These are phyloP conservation scores for Chaetoderma sp. DNA, from an alignment of 2,888 invertebrate species.

Conservation along the genomic window DNA sequence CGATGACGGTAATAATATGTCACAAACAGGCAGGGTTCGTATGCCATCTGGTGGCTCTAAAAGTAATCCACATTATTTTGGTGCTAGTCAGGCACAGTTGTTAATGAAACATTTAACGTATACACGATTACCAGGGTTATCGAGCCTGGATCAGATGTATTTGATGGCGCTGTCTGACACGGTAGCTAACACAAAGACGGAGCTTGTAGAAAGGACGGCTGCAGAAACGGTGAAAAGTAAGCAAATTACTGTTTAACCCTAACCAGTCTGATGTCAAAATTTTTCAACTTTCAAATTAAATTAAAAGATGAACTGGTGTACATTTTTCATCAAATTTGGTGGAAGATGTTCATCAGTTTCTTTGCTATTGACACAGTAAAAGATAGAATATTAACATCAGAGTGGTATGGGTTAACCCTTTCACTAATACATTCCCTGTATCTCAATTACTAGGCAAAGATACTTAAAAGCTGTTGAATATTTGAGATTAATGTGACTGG, in stretches of 20 bases:
- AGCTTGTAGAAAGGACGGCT: constrained; percentile 58
- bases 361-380: no score
- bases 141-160: constrained; percentile 98
- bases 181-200: constrained; percentile 74
- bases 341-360: no score
- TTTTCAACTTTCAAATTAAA: no score
- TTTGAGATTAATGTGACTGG: no score
- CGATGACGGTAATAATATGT: constrained; percentile 77
- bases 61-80: constrained; percentile 55
- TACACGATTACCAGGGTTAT: constrained; percentile 80
- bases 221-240: constrained; percentile 4
- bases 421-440: no score
- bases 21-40: constrained; percentile 60
- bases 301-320: no score
- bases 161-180: constrained; percentile 98
- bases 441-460: constrained; percentile 16
- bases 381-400: no score
- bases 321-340: no score
- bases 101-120: constrained; percentile 82
- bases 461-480: no score
- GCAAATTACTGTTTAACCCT: neutral
- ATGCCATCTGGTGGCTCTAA: constrained; percentile 24
- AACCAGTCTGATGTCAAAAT: no score
- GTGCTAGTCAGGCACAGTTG: constrained; percentile 50
- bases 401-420: no score